Conservation (phyloP, 2,888 invertebrate genomes). For the Drosophila anomelani region DNA sequence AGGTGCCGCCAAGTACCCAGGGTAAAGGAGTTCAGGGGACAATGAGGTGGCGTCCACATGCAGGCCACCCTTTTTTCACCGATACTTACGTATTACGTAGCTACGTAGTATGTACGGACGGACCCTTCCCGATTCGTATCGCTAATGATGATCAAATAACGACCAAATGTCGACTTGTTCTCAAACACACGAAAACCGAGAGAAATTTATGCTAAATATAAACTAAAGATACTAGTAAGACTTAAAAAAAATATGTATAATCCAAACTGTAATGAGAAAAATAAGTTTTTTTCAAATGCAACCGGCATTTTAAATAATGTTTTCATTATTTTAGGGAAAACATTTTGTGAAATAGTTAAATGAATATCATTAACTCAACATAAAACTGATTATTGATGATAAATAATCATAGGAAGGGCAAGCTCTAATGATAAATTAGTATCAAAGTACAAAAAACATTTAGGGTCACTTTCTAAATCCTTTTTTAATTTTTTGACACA, state of each 20-base stretch:
- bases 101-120: constrained; percentile 26
- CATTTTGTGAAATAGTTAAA: too few relatives aligned
- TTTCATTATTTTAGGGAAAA: too few relatives aligned
- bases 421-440: too few relatives aligned
- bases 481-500: too few relatives aligned
- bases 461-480: too few relatives aligned
- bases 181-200: constrained; percentile 4
- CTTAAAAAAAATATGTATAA: neutral
- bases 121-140: constrained; percentile 70
- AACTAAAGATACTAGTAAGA: neutral
- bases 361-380: too few relatives aligned
- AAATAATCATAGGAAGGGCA: too few relatives aligned
- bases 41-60: constrained; percentile 39
- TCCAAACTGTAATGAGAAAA: neutral
- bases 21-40: constrained; percentile 12
- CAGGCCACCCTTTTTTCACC: constrained; percentile 39
- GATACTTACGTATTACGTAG: constrained; percentile 27
- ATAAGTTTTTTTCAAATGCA: too few relatives aligned
- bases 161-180: constrained; percentile 55
- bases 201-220: neutral
- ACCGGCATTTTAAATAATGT: too few relatives aligned
- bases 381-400: too few relatives aligned
- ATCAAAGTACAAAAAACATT: too few relatives aligned
- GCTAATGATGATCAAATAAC: constrained; percentile 81
- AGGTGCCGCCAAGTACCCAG: neutral